Evolutionary conservation across 2,888 invertebrate genomes (phyloP).

Genomic region (Coelopa pilipes): DNA sequence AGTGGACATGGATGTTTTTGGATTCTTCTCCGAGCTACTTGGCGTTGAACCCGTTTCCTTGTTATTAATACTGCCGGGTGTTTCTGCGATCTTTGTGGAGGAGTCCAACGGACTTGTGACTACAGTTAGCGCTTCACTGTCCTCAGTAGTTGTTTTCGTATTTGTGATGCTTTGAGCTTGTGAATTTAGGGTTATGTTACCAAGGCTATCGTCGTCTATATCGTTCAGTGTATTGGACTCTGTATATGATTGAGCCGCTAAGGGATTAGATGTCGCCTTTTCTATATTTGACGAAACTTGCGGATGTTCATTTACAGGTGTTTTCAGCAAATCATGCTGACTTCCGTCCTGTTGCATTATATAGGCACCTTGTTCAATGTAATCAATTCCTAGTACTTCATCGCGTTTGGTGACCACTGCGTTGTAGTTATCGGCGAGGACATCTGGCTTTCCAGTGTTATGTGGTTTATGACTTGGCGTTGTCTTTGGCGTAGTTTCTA

Average conservation of each 20-base stretch:
- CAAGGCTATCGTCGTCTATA: constrained; percentile 72
- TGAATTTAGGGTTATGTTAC: constrained; percentile 67
- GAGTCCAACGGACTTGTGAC: constrained; percentile 69
- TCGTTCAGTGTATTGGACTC: constrained; percentile 63
- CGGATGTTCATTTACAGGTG: constrained; percentile 67
- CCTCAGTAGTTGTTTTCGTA: constrained; percentile 71
- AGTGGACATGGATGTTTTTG: constrained; percentile 60
- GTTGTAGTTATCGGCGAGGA: constrained; percentile 31
- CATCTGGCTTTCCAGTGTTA: neutral
- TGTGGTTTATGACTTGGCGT: constrained; percentile 15
- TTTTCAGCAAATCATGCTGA: constrained; percentile 55
- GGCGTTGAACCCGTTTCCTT: constrained; percentile 52
- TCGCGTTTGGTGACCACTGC: constrained; percentile 52
- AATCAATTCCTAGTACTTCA: constrained; percentile 70
- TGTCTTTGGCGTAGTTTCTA: constrained; percentile 63
- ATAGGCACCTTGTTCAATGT: constrained; percentile 69
- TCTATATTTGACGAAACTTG: neutral
- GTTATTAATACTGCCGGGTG: constrained; percentile 43
- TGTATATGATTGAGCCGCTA: constrained; percentile 47
- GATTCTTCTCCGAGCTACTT: constrained; percentile 63
- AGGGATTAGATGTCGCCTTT: constrained; percentile 39
- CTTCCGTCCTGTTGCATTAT: constrained; percentile 55
- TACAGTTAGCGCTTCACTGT: constrained; percentile 71
- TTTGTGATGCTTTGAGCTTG: constrained; percentile 44
- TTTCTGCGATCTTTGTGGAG: constrained; percentile 55